Base-by-base conservation (phyloP, 2,888 invertebrate genomes). In the Hemithea aestivaria region DNA sequence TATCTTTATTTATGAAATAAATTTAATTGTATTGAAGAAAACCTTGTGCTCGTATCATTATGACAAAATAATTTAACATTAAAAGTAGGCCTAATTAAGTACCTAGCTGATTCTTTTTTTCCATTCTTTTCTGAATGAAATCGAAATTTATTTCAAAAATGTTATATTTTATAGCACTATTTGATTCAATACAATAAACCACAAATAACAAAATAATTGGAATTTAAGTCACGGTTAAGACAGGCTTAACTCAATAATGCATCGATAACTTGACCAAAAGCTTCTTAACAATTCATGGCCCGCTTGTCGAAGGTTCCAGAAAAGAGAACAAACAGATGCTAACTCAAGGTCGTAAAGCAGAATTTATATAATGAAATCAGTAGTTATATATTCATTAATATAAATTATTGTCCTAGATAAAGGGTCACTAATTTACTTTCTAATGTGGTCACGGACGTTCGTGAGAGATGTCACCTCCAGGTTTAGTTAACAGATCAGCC, bases 401-500 rank as follows among this genome's bases (percentile, higher is more conserved):
- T 45, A 36, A 41, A 37, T 25, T 9, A 25, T 25, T 40, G 40
- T 47, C 42, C 28, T 36, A 39, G 38, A 45, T 45, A 34, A 46
- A 51, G 46, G 48, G 45, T 45, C 38, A 39, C 37, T 35, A 25
- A 48, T 47, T 45, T 39, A 33, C 40, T 51, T 52, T 47, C 46
- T 42, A 43, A 42, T 27, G 27, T 40, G 8, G 40, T 40, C 36
- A 29, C 36, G 27, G 38, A 34, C n/a, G 25, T 28, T 40, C 40
- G 32, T 36, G 29, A 31, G 30, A 20, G 28, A 32, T 20, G 32
- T 34, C 35, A 43, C 34, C 25, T 34, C 25, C 39, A 39, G 45
- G 9, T 27, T 23, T 40, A 31, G 28, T 41, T 37, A 28, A 24
- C 28, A 27, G 44, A 44, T 29, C 40, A 40, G 31, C n/a, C n/a